phyloP scores from a whole-genome alignment of 35 echinoderm and acorn worm species.

The Anneissia japonica region DNA sequence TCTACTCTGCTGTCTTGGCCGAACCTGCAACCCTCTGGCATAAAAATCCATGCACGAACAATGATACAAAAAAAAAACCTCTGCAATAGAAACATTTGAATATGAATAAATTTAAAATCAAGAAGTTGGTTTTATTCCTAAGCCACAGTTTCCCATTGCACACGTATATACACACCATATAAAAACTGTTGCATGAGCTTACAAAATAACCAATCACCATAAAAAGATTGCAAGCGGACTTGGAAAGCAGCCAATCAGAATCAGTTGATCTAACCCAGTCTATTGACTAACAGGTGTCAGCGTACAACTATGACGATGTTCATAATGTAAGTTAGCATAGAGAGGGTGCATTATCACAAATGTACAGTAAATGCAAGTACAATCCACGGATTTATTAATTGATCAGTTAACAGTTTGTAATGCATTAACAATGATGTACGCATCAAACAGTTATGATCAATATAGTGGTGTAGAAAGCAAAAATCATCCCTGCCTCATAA shows the following conservation, averaged over 20 bases:
- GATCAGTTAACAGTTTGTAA: not conserved
- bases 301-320: not conserved
- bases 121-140: not conserved
- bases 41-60: too few relatives aligned
- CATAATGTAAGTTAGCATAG: not conserved
- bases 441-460: too few relatives aligned
- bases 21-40: too few relatives aligned
- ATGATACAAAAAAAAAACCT: too few relatives aligned
- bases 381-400: too few relatives aligned
- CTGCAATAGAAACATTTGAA: not conserved
- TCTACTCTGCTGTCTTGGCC: too few relatives aligned
- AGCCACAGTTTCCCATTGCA: not conserved
- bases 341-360: not conserved
- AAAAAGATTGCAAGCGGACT: not conserved
- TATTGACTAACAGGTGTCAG: not conserved
- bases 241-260: not conserved
- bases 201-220: not conserved
- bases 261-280: not conserved
- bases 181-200: not conserved
- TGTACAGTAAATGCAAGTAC: too few relatives aligned
- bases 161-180: not conserved
- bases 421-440: too few relatives aligned
- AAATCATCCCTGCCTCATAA: too few relatives aligned
- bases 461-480: too few relatives aligned
- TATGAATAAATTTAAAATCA: not conserved